These are phyloP conservation scores for Montipora sp. DNA, from an alignment of 64 coral and sea anemone genomes.

Conservation along the genomic window DNA sequence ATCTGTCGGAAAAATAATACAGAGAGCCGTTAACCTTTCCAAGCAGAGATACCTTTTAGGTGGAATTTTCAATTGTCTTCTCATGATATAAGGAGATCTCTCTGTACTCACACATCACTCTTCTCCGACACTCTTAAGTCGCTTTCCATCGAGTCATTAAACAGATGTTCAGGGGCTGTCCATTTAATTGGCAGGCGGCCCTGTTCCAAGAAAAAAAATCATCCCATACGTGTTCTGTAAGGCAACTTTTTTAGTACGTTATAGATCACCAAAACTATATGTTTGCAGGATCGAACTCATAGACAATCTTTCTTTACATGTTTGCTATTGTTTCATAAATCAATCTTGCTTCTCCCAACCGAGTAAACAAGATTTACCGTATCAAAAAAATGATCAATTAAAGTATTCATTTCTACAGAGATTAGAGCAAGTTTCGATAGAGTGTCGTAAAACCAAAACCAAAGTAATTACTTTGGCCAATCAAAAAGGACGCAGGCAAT, in stretches of 20 bases:
- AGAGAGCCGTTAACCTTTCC: background rate
- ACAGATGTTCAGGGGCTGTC: conserved; percentile 71
- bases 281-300: no score
- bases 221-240: background rate
- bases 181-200: conserved; percentile 77
- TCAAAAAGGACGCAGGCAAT: no score
- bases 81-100: background rate
- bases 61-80: background rate
- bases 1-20: conserved; percentile 8
- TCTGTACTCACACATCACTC: conserved; percentile 66
- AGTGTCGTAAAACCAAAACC: no score
- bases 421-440: no score
- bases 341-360: no score
- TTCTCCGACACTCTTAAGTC: conserved; percentile 61
- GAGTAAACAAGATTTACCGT: no score
- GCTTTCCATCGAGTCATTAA: conserved; percentile 36
- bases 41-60: background rate
- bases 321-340: no score
- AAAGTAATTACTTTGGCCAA: no score
- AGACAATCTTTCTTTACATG: no score
- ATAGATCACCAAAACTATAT: no score
- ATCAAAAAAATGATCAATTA: no score
- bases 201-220: background rate
- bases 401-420: no score
- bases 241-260: background rate